These are phyloP conservation scores for Cepaea hortensis DNA, from an alignment of 2,888 invertebrate genomes.

Conservation along the genomic window DNA sequence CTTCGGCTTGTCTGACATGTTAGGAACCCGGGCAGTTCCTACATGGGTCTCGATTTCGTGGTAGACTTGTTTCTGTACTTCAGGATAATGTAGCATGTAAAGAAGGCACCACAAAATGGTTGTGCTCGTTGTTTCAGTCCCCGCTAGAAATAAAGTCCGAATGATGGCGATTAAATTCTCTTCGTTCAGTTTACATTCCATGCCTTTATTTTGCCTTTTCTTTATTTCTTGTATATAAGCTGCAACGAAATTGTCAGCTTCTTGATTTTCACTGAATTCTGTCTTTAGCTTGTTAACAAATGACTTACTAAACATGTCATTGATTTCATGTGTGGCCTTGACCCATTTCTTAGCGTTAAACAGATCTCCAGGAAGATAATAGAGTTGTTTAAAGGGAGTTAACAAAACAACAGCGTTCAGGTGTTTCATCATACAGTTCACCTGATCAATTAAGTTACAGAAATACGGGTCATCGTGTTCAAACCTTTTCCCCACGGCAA, in stretches of 20 bases:
- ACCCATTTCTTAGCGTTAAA: slow-evolving; percentile 23
- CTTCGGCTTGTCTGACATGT: slow-evolving; percentile 25
- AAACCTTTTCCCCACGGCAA: slow-evolving; percentile 24
- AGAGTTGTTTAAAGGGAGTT: background rate
- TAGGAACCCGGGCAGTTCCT: slow-evolving; percentile 30
- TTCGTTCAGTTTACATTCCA: background rate
- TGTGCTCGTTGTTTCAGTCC: slow-evolving; percentile 32
- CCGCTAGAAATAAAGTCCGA: slow-evolving; percentile 14
- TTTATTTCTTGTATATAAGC: slow-evolving; percentile 30
- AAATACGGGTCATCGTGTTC: slow-evolving; percentile 29
- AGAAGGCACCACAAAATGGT: slow-evolving; percentile 38
- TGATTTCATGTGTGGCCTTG: background rate
- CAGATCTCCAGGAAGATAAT: slow-evolving; percentile 15
- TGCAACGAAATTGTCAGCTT: slow-evolving; percentile 4
- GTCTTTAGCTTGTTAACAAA: slow-evolving; percentile 3
- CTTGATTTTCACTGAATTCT: background rate
- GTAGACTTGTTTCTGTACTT: slow-evolving; percentile 16
- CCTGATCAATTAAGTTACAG: background rate
- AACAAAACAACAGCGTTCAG: background rate
- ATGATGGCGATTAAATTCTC: slow-evolving; percentile 15
- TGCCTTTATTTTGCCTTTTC: background rate
- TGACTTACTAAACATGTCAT: background rate
- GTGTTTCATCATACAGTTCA: background rate
- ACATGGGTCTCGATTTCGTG: slow-evolving; percentile 40
- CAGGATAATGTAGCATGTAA: slow-evolving; percentile 25